phyloP scores from a whole-genome alignment of 2,888 invertebrate species.

The Pteria penguin region DNA sequence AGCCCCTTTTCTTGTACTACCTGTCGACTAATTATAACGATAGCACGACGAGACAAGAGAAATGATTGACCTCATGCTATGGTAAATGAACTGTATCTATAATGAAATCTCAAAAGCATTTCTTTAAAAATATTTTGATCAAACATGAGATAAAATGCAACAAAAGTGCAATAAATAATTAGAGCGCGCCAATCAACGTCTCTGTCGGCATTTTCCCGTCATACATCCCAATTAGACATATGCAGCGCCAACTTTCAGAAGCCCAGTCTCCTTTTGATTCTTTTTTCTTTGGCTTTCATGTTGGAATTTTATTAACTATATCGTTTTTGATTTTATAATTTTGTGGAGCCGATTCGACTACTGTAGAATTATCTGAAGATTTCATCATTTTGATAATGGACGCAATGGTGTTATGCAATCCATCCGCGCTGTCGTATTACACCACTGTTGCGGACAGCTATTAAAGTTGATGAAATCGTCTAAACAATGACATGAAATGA shows the following conservation, averaged over 20 bases:
- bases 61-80: background rate
- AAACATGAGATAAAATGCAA: background rate
- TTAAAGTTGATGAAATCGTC: too few species aligned
- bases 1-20: too few species aligned
- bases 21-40: too few species aligned
- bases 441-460: too few species aligned
- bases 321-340: constrained; percentile 32
- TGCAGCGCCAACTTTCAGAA: constrained; percentile 12
- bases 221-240: constrained; percentile 6
- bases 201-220: background rate
- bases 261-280: constrained; percentile 6
- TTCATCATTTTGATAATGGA: background rate
- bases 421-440: too few species aligned
- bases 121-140: background rate
- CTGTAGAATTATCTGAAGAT: constrained; percentile 9
- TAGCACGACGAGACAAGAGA: too few species aligned
- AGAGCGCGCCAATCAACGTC: background rate
- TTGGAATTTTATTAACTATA: constrained; percentile 17
- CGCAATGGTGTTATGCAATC: background rate
- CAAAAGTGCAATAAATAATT: background rate
- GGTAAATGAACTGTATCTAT: background rate
- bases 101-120: background rate
- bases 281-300: constrained; percentile 13
- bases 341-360: constrained; percentile 21
- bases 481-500: background rate